phyloP scores from a whole-genome alignment of 2,888 invertebrate genomes.

The Tortrix viridana region DNA sequence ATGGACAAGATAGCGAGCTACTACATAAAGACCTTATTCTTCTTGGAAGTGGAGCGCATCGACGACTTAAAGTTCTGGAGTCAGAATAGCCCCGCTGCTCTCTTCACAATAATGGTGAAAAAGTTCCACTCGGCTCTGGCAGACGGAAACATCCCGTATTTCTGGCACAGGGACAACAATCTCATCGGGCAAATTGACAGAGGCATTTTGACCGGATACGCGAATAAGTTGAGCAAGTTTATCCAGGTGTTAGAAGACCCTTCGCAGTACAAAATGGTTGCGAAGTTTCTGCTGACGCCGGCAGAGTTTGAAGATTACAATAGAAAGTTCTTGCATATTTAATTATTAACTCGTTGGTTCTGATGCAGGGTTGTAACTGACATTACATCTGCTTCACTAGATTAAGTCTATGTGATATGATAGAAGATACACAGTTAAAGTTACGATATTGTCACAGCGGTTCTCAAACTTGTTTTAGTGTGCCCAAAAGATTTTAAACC shows the following conservation, averaged over 20 bases:
- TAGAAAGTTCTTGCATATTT: conserved; percentile 48
- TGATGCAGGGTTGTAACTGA: too few relatives aligned
- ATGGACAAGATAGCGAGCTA: conserved; percentile 82
- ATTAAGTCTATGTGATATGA: too few relatives aligned
- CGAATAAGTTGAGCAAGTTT: conserved; percentile 52
- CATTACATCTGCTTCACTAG: too few relatives aligned
- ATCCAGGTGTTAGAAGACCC: conserved; percentile 52
- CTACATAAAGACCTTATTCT: conserved; percentile 82
- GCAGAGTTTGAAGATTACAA: conserved; percentile 57
- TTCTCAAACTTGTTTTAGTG: too few relatives aligned
- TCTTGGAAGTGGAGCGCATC: conserved; percentile 61
- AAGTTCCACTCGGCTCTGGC: conserved; percentile 61
- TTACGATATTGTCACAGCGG: too few relatives aligned
- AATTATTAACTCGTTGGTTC: too few relatives aligned
- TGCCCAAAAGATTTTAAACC: too few relatives aligned
- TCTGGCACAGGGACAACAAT: conserved; percentile 77
- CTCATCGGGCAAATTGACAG: conserved; percentile 59
- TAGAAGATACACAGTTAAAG: too few relatives aligned
- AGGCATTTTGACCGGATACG: conserved; percentile 50
- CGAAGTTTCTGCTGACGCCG: conserved; percentile 57
- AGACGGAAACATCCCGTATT: conserved; percentile 63
- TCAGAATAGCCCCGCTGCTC: conserved; percentile 49
- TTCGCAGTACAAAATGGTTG: conserved; percentile 54
- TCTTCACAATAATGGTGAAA: conserved; percentile 71
- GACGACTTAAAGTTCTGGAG: conserved; percentile 58